Conservation (phyloP, 2,888 invertebrate species). For the Coremacera marginata region DNA sequence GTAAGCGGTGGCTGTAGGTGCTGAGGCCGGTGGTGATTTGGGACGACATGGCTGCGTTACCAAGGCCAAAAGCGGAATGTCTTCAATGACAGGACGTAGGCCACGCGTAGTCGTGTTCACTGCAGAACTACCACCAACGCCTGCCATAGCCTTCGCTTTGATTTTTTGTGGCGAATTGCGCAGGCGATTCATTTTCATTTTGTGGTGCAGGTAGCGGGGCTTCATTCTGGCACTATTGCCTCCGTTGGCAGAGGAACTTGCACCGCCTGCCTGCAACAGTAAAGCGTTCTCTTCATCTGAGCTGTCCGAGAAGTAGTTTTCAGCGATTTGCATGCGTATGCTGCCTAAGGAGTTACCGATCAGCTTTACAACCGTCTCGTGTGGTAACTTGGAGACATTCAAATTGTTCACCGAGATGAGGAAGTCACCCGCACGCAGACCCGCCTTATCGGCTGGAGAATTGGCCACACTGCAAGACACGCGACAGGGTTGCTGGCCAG, state of each 20-base stretch:
- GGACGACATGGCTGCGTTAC: background rate
- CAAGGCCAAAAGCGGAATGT: slow-evolving; percentile 54
- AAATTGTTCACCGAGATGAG: slow-evolving; percentile 91
- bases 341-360: slow-evolving; percentile 89
- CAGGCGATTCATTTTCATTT: slow-evolving; percentile 71
- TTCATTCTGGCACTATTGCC: slow-evolving; percentile 56
- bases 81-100: slow-evolving; percentile 63
- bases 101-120: slow-evolving; percentile 46
- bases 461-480: slow-evolving; percentile 92
- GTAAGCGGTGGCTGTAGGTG: slow-evolving; percentile 48
- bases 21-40: slow-evolving; percentile 14
- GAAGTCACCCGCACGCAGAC: slow-evolving; percentile 92
- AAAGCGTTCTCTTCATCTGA: slow-evolving; percentile 81
- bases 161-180: slow-evolving; percentile 73
- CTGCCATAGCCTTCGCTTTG: slow-evolving; percentile 40
- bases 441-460: slow-evolving; percentile 91
- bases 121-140: slow-evolving; percentile 28
- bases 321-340: slow-evolving; percentile 87
- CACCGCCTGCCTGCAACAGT: slow-evolving; percentile 44
- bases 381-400: slow-evolving; percentile 91
- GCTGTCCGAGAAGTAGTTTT: slow-evolving; percentile 87
- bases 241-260: slow-evolving; percentile 18
- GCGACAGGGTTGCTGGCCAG: slow-evolving; percentile 95
- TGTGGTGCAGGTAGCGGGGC: slow-evolving; percentile 70
- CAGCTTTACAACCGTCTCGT: slow-evolving; percentile 92